Evolutionary conservation across 2,113 vertebrate genomes (phyloP).

Genomic region (Nycticebus coucang): DNA sequence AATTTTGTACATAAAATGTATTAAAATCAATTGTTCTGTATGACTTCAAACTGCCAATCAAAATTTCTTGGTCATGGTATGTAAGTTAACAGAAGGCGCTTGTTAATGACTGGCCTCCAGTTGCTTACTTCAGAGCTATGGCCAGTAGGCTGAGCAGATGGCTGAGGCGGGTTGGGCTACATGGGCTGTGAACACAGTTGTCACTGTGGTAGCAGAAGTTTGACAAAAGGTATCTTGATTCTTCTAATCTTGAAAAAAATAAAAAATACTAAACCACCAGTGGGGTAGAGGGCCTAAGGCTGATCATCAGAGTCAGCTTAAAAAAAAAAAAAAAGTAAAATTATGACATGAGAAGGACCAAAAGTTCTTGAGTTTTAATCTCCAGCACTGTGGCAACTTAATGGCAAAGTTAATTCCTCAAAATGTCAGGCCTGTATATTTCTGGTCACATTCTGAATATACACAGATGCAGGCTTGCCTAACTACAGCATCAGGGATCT

Average conservation of each 20-base stretch:
- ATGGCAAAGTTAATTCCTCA: not conserved
- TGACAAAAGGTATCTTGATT: not conserved
- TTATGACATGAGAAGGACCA: not conserved
- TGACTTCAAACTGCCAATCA: constrained; percentile 37
- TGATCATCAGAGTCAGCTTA: not conserved
- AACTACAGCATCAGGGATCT: not conserved
- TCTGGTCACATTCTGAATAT: constrained; percentile 4
- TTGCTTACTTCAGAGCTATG: not conserved
- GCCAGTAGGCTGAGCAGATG: constrained; percentile 61
- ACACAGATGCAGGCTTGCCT: not conserved
- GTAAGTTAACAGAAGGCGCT: constrained; percentile 61
- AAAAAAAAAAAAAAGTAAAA: not conserved
- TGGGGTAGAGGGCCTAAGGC: not conserved
- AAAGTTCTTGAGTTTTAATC: constrained; percentile 43
- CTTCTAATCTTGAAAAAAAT: not conserved
- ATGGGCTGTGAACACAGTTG: constrained; percentile 18
- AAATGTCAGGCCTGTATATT: constrained; percentile 11
- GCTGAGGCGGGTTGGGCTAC: not conserved
- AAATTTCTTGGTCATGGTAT: constrained; percentile 48
- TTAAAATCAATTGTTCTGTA: not conserved
- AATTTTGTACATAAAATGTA: constrained; percentile 8
- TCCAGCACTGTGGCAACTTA: not conserved
- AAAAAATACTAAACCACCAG: not conserved
- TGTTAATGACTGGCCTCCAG: constrained; percentile 57
- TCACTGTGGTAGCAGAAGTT: not conserved